Evolutionary conservation across 2,113 vertebrate genomes (phyloP), one percentile per base, ranked within the genome.

Genomic region (Rhegmatorhina hoffmannsi): DNA sequence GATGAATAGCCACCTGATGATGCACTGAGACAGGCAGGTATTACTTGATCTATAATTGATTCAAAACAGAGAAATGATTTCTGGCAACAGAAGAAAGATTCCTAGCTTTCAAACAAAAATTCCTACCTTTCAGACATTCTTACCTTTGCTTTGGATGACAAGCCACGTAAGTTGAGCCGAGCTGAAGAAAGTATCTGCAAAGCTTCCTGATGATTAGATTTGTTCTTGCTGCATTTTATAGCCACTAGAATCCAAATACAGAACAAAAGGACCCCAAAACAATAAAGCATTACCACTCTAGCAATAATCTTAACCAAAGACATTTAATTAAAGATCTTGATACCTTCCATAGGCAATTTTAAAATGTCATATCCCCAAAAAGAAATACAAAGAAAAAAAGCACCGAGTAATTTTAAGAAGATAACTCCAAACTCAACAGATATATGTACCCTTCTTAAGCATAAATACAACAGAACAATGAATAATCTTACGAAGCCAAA

Each of bases 141-240:
- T 68, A 99, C 99, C 99, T 99, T 99, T 66, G 99, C 99, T 98
- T 99, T 99, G 74, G 98, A 97, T 63, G 95, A 96, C 93, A 99
- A 97, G 72, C 98, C 98, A 72, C 96, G 98, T 84, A 99, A 98
- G 68, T 98, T 99, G 93, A 99, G 99, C 18, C 99, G 99, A 91
- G 98, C 97, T 36, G 99, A 99, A 69, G 99, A 99, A 69, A 99
- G 97, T 84, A 98, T 96, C 96, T 98, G 99, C 17, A 99, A 90
- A 84, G 98, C 99, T 96, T 99, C 99, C 93, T 98, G 96, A 50
- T 94, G 96, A 92, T 97, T 98, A 21, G 86, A 92, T 95, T 99
- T 99, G 85, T 47, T 98, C 96, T 98, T 97, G 95, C 98, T 98
- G 98, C 98, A 99, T 84, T 97, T 98, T 87, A 99, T 89, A 85